Conservation (phyloP, 2,113 vertebrate genomes). For the Marmota flaviventris region DNA sequence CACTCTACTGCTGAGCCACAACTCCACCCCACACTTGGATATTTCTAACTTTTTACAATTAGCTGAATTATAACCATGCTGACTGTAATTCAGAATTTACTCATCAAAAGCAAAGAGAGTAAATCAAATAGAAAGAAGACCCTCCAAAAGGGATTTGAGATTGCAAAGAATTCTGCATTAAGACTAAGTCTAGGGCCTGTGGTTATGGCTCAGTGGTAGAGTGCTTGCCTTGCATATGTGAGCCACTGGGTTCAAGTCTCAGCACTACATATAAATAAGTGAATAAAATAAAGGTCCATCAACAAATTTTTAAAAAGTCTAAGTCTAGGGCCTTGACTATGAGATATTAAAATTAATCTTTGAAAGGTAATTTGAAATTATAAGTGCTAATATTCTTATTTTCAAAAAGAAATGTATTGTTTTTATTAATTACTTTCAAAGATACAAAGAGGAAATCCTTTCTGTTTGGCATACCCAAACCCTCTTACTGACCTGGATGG, state of each 20-base stretch:
- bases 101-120: neutral
- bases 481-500: conserved; percentile 21
- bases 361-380: conserved; percentile 38
- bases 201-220: no score
- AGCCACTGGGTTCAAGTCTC: no score
- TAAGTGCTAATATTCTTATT: conserved; percentile 45
- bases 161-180: neutral
- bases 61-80: neutral
- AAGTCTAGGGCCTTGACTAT: neutral
- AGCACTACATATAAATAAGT: no score
- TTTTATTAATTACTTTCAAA: conserved; percentile 21
- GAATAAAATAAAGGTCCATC: no score
- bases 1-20: no score
- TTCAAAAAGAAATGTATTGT: neutral
- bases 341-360: conserved; percentile 16
- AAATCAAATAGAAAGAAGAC: neutral
- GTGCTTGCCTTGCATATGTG: no score
- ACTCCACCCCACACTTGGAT: no score
- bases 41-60: conserved; percentile 56
- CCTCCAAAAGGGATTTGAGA: neutral
- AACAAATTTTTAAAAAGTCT: neutral
- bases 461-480: neutral
- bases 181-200: neutral
- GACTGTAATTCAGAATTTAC: conserved; percentile 2
- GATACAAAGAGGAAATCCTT: neutral